Conservation (phyloP, 1,140 invertebrate genomes). For the Mylabris phalerata region DNA sequence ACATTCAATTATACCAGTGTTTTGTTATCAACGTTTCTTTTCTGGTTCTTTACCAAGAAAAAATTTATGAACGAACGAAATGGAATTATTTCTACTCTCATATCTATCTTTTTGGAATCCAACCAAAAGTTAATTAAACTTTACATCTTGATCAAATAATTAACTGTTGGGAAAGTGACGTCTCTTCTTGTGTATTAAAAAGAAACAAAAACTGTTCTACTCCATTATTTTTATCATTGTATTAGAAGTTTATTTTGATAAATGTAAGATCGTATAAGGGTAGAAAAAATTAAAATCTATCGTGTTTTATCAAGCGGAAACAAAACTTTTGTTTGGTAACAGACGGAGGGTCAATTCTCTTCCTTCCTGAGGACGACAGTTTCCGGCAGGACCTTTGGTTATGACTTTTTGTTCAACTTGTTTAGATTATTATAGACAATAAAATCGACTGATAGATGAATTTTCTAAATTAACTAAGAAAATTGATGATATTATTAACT, state of each 20-base stretch:
- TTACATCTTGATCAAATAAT: too few relatives aligned
- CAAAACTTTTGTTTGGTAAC: background rate
- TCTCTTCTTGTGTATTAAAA: too few relatives aligned
- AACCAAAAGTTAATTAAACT: too few relatives aligned
- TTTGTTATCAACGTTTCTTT: too few relatives aligned
- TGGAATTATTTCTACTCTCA: too few relatives aligned
- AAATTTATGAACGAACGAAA: too few relatives aligned
- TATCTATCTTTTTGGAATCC: too few relatives aligned
- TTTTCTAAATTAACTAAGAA: constrained; percentile 1
- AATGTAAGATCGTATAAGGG: too few relatives aligned
- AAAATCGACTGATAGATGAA: background rate
- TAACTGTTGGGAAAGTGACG: too few relatives aligned
- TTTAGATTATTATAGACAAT: background rate
- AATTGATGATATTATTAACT: constrained; percentile 12
- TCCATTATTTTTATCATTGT: background rate
- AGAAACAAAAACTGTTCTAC: too few relatives aligned
- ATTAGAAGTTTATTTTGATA: background rate
- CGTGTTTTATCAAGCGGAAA: background rate
- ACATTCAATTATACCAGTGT: too few relatives aligned
- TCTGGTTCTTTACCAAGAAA: too few relatives aligned
- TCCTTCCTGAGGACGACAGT: background rate
- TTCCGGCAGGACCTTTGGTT: background rate
- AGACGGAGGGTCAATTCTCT: background rate
- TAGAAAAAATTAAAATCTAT: background rate
- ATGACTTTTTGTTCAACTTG: background rate